Conservation (phyloP, 2,888 invertebrate species). For the Palloptera scutellata region DNA sequence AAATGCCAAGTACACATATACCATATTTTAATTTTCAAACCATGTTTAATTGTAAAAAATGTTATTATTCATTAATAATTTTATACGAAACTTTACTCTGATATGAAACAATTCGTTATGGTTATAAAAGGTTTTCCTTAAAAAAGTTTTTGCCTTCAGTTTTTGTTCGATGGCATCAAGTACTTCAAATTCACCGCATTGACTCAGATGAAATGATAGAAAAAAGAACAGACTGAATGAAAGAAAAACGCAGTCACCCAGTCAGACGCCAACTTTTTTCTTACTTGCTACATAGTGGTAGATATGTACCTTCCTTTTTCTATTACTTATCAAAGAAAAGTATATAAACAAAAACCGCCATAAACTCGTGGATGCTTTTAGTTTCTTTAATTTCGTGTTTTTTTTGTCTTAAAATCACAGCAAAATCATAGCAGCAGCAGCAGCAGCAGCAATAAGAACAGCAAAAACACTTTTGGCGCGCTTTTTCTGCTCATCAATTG, state of each 20-base stretch:
- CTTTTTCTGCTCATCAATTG: conserved; percentile 20
- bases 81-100: no score
- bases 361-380: no score
- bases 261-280: conserved; percentile 35
- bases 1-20: no score
- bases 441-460: neutral
- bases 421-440: neutral
- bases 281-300: conserved; percentile 5
- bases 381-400: no score
- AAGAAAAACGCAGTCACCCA: conserved; percentile 32
- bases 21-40: no score
- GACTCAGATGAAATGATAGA: neutral
- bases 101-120: no score
- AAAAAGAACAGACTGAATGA: conserved; percentile 10
- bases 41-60: no score
- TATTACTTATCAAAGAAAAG: neutral
- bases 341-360: no score
- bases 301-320: neutral
- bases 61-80: no score
- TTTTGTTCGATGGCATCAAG: neutral
- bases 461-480: conserved; percentile 15
- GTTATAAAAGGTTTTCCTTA: no score
- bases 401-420: no score
- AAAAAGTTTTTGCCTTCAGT: neutral
- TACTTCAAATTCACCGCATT: neutral